A percentile compares a stretch with the other conserved stretches of the same genome.
Evolutionary conservation across 2,113 vertebrate species (phyloP).

Genomic region (Colistium nudipinnis): DNA sequence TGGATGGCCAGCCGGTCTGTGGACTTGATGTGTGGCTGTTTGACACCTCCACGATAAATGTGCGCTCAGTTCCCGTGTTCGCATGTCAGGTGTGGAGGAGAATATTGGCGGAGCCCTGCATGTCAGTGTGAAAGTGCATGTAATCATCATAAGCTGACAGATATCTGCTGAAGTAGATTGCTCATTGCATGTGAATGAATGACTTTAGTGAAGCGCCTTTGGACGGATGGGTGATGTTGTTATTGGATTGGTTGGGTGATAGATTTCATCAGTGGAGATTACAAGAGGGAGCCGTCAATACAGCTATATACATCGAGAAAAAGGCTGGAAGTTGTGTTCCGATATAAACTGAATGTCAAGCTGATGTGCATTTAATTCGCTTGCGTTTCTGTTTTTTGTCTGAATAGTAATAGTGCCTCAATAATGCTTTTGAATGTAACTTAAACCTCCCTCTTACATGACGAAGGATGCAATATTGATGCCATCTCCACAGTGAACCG

Average conservation of each 20-base stretch:
- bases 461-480: no score
- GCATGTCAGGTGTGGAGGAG: neutral
- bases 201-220: neutral
- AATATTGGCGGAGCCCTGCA: neutral
- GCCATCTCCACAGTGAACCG: no score
- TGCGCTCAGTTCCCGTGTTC: constrained; percentile 41
- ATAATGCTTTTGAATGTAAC: neutral
- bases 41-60: constrained; percentile 38
- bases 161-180: constrained; percentile 9
- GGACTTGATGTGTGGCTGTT: constrained; percentile 43
- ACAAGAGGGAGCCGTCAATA: constrained; percentile 8
- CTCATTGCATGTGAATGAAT: constrained; percentile 6
- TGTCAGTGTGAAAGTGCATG: neutral
- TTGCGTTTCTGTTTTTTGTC: neutral
- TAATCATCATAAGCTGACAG: constrained; percentile 36
- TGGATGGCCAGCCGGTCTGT: constrained; percentile 17
- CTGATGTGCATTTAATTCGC: neutral
- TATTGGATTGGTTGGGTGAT: neutral
- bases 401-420: no score
- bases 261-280: neutral
- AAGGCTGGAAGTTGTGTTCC: no score
- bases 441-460: neutral
- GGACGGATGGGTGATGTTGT: neutral
- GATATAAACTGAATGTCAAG: neutral
- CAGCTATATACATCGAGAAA: no score